Evolutionary conservation across 2,113 vertebrate species (phyloP), one percentile per base, ranked within the genome.

Genomic region (Montifringilla adamsi): DNA sequence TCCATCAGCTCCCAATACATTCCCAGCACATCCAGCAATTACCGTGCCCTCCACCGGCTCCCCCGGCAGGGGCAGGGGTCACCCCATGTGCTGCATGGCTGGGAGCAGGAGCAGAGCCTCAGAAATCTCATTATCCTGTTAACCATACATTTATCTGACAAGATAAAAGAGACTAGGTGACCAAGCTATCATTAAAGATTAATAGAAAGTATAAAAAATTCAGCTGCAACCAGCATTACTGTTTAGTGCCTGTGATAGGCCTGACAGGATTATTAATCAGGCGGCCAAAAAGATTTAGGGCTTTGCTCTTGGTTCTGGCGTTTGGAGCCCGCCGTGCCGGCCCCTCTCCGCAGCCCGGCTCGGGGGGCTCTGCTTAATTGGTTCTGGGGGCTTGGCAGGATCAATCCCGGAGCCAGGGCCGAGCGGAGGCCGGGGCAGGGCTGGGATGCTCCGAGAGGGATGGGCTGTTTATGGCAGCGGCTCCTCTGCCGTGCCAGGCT

Each of bases 211-310:
- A 98, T 97, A 97, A 98, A 98, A 99, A 97, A 98, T 97, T 98
- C 97, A 96, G 97, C 97, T 91, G 98, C 98, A 98, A 98, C 98
- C 98, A 98, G 97, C 97, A 94, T 98, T 98, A 96, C 98, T 98
- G 98, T 98, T 98, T 98, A 98, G 98, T 97, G 98, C 98, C 97
- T 98, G 97, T 98, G 98, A 99, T 98, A 95, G 92, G 94, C 97
- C 97, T 98, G 99, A 98, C 99, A 98, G 98, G 98, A 98, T 98
- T 99, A 98, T 99, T 98, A 98, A 99, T 99, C 98, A 98, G 98
- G 96, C 91, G 97, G 98, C 98, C 97, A 97, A 97, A 98, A 98
- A 98, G 98, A 98, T 98, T 97, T 98, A 98, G 98, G 98, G 97
- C 98, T 98, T 95, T 94, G 98, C 98, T 98, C 98, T 97, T 49